phyloP scores from a whole-genome alignment of 2,888 invertebrate genomes.

The Hirtodrosophila histrioides region DNA sequence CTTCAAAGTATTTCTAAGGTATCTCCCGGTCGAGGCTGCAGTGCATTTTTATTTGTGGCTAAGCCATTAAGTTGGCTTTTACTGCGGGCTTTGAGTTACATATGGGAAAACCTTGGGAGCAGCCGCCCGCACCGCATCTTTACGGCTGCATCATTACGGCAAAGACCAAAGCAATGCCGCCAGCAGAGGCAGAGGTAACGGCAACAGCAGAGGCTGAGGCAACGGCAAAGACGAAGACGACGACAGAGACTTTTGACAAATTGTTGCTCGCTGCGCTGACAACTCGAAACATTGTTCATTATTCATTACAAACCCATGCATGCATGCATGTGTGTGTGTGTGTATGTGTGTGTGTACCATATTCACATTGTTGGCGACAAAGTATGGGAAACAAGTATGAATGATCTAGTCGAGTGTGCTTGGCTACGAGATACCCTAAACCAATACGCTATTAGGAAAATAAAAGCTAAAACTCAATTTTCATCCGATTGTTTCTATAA shows the following conservation, averaged over 20 bases:
- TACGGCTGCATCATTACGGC: constrained; percentile 13
- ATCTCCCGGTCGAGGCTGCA: too few relatives aligned
- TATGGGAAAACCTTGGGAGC: constrained; percentile 29
- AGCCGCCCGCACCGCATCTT: constrained; percentile 21
- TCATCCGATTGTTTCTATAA: too few relatives aligned
- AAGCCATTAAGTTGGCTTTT: constrained; percentile 14
- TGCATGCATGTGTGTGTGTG: constrained; percentile 8
- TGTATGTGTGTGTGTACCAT: too few relatives aligned
- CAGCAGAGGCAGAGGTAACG: constrained; percentile 16
- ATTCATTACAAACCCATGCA: constrained; percentile 63
- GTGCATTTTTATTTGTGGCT: not conserved
- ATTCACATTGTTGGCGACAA: too few relatives aligned
- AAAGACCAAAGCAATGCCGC: constrained; percentile 51
- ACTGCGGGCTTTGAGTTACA: constrained; percentile 9
- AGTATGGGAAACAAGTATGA: not conserved
- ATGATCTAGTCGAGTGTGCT: too few relatives aligned
- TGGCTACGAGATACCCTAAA: too few relatives aligned
- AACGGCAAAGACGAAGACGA: constrained; percentile 5
- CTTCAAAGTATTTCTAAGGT: too few relatives aligned
- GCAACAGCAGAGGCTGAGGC: not conserved
- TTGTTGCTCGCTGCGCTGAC: constrained; percentile 71
- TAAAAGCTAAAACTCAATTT: too few relatives aligned
- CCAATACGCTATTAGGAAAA: too few relatives aligned
- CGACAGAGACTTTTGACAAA: constrained; percentile 69
- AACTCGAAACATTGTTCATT: constrained; percentile 63